A percentile compares a stretch with the other conserved stretches of the same genome.
Conservation (phyloP, 2,888 invertebrate species). For the Phyllotreta cruciferae region DNA sequence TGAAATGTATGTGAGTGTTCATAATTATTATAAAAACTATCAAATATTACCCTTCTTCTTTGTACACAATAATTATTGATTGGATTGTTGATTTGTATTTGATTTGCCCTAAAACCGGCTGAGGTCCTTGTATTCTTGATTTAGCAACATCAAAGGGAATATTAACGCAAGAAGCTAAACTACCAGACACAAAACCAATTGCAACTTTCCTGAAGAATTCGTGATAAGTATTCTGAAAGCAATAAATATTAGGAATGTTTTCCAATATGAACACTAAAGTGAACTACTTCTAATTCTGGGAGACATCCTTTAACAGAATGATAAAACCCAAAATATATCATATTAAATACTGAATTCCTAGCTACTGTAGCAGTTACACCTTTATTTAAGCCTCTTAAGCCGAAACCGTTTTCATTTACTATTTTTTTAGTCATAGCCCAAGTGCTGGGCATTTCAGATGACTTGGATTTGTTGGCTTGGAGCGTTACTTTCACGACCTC, state of each 20-base stretch:
- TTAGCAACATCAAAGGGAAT: conserved; percentile 98
- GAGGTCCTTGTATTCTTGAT: conserved; percentile 93
- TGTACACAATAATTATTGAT: conserved; percentile 77
- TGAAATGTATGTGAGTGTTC: conserved; percentile 10
- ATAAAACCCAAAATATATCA: conserved; percentile 95
- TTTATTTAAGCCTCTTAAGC: conserved; percentile 81
- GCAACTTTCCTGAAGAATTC: conserved; percentile 79
- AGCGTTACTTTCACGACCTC: conserved; percentile 95
- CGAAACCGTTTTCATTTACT: conserved; percentile 77
- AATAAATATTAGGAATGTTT: conserved; percentile 20
- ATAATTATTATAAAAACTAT: not conserved
- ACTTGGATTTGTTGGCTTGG: conserved; percentile 75
- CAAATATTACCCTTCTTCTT: conserved; percentile 81
- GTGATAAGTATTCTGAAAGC: conserved; percentile 68
- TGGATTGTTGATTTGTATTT: conserved; percentile 81
- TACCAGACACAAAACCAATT: conserved; percentile 88
- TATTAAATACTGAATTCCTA: conserved; percentile 90
- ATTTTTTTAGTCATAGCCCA: conserved; percentile 83
- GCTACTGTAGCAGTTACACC: conserved; percentile 89
- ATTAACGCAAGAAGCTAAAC: conserved; percentile 84
- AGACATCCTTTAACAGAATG: conserved; percentile 84
- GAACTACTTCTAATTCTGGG: conserved; percentile 68
- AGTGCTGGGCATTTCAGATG: conserved; percentile 67
- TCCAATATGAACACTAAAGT: conserved; percentile 4
- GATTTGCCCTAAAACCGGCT: conserved; percentile 73